A percentile compares a stretch with the other conserved stretches of the same genome.
Evolutionary conservation across 1,140 invertebrate genomes (phyloP).

Genomic region (Drosophila gunungcola): DNA sequence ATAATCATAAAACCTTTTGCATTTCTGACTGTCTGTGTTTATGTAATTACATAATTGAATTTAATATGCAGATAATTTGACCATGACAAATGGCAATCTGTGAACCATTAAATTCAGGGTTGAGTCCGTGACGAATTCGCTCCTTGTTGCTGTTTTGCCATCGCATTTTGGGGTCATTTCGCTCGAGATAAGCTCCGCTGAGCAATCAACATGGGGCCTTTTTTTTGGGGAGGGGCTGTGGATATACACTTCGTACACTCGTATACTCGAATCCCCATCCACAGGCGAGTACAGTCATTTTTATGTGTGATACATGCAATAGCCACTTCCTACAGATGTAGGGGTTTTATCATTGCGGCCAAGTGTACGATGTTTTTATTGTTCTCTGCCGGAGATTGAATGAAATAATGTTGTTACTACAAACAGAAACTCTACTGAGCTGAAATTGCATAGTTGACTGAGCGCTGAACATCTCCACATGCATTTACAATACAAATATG

Average conservation of each 20-base stretch:
- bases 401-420: conserved; percentile 50
- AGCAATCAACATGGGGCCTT: conserved; percentile 26
- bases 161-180: conserved; percentile 41
- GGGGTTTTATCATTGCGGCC: conserved; percentile 34
- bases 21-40: background rate
- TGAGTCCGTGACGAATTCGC: conserved; percentile 33
- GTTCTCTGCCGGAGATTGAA: conserved; percentile 58
- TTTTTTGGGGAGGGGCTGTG: background rate
- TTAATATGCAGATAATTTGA: conserved; percentile 6
- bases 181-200: conserved; percentile 63
- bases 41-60: background rate
- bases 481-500: background rate
- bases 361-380: conserved; percentile 47
- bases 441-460: conserved; percentile 68
- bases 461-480: background rate
- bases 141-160: conserved; percentile 24
- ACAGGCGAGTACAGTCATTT: conserved; percentile 11
- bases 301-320: conserved; percentile 30
- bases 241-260: background rate
- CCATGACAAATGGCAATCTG: conserved; percentile 17
- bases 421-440: conserved; percentile 6
- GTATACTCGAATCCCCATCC: conserved; percentile 2
- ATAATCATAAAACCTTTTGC: background rate
- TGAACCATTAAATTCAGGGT: conserved; percentile 40
- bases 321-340: conserved; percentile 69